These are phyloP conservation scores for Athene cunicularia DNA, from an alignment of 2,113 vertebrate species.

Conservation along the genomic window DNA sequence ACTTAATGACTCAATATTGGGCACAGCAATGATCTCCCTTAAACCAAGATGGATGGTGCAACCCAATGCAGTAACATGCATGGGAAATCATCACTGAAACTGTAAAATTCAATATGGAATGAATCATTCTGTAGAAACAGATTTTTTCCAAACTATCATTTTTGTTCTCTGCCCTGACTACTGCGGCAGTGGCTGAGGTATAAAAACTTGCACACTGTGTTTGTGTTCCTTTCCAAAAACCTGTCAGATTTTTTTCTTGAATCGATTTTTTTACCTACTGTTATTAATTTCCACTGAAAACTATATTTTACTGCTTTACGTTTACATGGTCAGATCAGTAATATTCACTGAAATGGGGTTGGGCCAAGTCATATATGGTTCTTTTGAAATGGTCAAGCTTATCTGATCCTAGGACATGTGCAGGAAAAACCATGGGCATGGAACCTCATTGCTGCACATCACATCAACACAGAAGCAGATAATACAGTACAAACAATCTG, in stretches of 20 bases:
- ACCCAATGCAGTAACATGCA: accelerated
- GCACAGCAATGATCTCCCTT: not conserved
- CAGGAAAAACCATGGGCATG: not conserved
- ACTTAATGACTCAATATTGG: not conserved
- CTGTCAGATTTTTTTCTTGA: not conserved
- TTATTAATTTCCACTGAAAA: not conserved
- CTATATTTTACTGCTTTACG: not conserved
- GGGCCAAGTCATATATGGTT: not conserved
- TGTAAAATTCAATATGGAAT: not conserved
- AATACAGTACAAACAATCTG: not conserved
- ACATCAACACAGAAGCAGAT: not conserved
- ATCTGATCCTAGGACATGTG: not conserved
- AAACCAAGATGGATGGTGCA: not conserved
- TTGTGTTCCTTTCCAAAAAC: not conserved
- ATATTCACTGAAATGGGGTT: not conserved
- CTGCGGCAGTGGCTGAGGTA: not conserved
- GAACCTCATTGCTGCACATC: not conserved
- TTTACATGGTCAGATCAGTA: not conserved
- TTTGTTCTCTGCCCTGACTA: not conserved
- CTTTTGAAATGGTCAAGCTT: not conserved
- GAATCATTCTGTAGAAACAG: not conserved
- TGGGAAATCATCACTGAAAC: not conserved
- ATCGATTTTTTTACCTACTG: not conserved
- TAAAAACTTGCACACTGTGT: not conserved
- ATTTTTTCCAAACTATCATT: not conserved